phyloP scores from a whole-genome alignment of 2,888 invertebrate genomes.

The Drosophila tripunctata region DNA sequence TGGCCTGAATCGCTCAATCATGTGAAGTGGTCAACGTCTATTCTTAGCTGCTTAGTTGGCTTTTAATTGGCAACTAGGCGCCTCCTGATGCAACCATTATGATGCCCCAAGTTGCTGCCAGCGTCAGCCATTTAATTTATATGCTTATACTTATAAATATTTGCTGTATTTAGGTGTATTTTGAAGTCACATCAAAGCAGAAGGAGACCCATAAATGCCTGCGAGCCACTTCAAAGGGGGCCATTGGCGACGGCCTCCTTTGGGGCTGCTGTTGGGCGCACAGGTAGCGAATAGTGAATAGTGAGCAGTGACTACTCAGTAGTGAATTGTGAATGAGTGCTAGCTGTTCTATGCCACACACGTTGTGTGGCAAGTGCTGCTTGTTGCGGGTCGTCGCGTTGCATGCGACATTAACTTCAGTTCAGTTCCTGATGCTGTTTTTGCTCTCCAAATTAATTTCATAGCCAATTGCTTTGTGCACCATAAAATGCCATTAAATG shows the following conservation, averaged over 20 bases:
- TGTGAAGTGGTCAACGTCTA: constrained; percentile 72
- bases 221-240: constrained; percentile 49
- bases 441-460: constrained; percentile 71
- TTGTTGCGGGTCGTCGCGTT: constrained; percentile 49
- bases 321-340: constrained; percentile 12
- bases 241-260: constrained; percentile 31
- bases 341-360: constrained; percentile 49
- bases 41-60: constrained; percentile 36
- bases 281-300: not conserved
- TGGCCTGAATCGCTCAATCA: constrained; percentile 77
- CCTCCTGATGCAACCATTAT: constrained; percentile 61
- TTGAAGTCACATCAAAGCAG: constrained; percentile 55
- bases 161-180: too few relatives aligned
- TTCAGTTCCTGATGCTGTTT: constrained; percentile 24
- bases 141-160: too few relatives aligned
- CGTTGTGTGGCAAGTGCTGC: constrained; percentile 25
- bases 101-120: constrained; percentile 32
- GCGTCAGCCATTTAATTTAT: constrained; percentile 37
- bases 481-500: constrained; percentile 68
- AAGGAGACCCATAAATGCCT: constrained; percentile 29
- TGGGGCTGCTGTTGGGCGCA: constrained; percentile 39
- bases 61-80: constrained; percentile 72
- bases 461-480: constrained; percentile 70
- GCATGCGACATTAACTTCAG: constrained; percentile 79
- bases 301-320: constrained; percentile 11